Evolutionary conservation across 2,113 vertebrate genomes (phyloP).

Genomic region (Ardeotis arabs): DNA sequence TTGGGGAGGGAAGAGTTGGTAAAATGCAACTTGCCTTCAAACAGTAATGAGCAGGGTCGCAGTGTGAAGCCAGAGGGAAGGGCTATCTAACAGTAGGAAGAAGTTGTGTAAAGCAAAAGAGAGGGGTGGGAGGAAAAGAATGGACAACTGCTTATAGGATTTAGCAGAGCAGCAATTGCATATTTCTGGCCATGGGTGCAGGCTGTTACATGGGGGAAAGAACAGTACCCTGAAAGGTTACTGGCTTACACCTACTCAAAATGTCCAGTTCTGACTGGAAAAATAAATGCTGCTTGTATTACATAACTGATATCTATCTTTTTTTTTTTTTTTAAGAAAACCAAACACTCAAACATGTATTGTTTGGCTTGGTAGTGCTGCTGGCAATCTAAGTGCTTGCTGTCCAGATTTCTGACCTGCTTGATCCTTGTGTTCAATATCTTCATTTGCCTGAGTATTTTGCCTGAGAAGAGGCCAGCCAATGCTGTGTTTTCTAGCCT

Average conservation of each 20-base stretch:
- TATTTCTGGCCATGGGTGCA: background rate
- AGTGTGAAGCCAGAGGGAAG: background rate
- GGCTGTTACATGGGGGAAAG: background rate
- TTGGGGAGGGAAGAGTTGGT: background rate
- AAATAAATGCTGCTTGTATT: background rate
- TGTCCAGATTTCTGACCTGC: background rate
- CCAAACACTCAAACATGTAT: rapidly evolving
- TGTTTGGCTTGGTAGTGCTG: background rate
- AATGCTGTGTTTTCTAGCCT: background rate
- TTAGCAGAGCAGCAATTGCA: background rate
- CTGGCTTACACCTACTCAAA: background rate
- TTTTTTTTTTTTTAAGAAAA: background rate
- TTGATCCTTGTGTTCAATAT: background rate
- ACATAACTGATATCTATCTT: background rate
- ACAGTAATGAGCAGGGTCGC: background rate
- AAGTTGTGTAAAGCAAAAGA: background rate
- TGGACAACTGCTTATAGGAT: background rate
- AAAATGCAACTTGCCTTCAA: background rate
- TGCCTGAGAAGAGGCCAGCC: background rate
- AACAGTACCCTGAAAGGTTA: background rate
- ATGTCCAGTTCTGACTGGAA: background rate
- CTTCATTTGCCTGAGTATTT: background rate
- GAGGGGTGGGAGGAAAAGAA: background rate
- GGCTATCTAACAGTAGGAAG: background rate
- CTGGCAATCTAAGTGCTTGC: background rate